Evolutionary conservation across 2,888 invertebrate species (phyloP).

Genomic region (Caradrina clavipalpis): DNA sequence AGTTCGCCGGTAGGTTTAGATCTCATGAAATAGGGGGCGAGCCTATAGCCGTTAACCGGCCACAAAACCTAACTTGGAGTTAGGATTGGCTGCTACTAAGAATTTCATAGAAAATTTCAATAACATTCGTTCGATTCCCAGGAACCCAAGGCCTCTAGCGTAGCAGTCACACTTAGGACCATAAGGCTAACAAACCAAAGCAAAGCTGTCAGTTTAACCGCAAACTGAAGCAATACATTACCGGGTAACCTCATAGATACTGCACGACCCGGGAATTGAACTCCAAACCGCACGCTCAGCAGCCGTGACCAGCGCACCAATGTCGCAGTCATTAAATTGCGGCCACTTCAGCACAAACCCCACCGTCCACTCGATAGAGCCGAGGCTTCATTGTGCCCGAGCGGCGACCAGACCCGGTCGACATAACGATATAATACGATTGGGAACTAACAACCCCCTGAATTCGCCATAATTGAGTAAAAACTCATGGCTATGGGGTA

Average conservation of each 20-base stretch:
- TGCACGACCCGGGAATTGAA: not conserved
- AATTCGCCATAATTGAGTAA: conserved; percentile 64
- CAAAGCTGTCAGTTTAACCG: not conserved
- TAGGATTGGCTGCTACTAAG: too few relatives aligned
- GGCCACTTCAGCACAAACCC: conserved; percentile 48
- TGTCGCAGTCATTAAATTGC: conserved; percentile 27
- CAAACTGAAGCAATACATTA: not conserved
- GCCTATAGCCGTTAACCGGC: too few relatives aligned
- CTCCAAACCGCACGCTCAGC: not conserved
- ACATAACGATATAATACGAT: conserved; percentile 59
- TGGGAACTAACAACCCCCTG: conserved; percentile 60
- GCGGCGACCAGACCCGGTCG: conserved; percentile 41
- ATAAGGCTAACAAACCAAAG: too few relatives aligned
- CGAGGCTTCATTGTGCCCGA: conserved; percentile 52
- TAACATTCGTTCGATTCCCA: too few relatives aligned
- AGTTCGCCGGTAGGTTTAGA: too few relatives aligned
- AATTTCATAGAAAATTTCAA: too few relatives aligned
- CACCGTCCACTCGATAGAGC: conserved; percentile 15
- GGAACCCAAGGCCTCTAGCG: too few relatives aligned
- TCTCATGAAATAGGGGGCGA: too few relatives aligned
- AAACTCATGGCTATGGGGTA: conserved; percentile 54
- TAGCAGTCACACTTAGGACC: too few relatives aligned
- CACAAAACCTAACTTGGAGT: too few relatives aligned
- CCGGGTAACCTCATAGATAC: not conserved
- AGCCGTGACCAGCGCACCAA: conserved; percentile 20